These are phyloP conservation scores for Polyodon spathula DNA, from an alignment of 2,113 vertebrate genomes.

Conservation along the genomic window DNA sequence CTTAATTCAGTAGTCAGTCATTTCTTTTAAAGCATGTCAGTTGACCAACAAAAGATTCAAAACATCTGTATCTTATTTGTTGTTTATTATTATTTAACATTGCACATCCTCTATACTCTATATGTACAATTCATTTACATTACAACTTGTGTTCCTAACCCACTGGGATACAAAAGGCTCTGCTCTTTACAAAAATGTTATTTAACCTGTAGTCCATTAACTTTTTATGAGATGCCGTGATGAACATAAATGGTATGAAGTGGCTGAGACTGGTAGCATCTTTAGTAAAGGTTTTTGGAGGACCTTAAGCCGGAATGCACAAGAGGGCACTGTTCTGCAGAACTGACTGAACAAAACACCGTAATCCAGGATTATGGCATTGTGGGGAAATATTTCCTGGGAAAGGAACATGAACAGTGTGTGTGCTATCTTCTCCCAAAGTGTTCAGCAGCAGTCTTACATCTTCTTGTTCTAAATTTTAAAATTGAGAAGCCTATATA, in stretches of 20 bases:
- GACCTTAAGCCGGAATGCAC: neutral
- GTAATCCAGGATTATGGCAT: neutral
- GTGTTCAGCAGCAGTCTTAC: neutral
- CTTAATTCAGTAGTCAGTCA: too few relatives aligned
- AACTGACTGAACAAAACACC: neutral
- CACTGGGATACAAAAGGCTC: neutral
- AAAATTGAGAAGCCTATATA: neutral
- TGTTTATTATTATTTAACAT: too few relatives aligned
- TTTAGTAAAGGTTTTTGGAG: constrained; percentile 36
- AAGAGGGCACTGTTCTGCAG: neutral
- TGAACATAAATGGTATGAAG: constrained; percentile 56
- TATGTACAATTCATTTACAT: constrained; percentile 28
- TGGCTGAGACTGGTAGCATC: constrained; percentile 33
- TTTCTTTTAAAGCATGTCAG: too few relatives aligned
- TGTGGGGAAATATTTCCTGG: neutral
- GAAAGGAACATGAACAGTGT: neutral
- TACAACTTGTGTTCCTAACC: constrained; percentile 30
- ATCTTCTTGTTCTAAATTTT: neutral
- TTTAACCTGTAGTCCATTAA: constrained; percentile 67
- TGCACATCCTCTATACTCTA: too few relatives aligned
- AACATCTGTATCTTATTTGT: too few relatives aligned
- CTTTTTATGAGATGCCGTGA: constrained; percentile 55
- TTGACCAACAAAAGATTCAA: too few relatives aligned
- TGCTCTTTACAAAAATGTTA: constrained; percentile 47
- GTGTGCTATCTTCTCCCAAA: neutral